A percentile compares a stretch with the other conserved stretches of the same genome.
Evolutionary conservation across 2,113 vertebrate species (phyloP).

Genomic region (Axis porcinus): DNA sequence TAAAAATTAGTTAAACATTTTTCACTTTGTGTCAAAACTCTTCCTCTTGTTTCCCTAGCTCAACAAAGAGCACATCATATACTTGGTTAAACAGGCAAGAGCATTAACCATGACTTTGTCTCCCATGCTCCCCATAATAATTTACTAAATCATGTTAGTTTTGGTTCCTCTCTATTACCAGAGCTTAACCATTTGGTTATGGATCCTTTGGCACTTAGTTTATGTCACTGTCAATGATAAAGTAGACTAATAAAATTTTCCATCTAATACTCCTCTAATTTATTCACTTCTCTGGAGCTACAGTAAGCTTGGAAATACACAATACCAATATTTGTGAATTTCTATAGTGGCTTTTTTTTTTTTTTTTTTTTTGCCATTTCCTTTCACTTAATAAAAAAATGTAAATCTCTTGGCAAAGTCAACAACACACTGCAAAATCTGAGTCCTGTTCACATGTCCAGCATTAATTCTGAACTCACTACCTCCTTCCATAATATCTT

Average conservation of each 20-base stretch:
- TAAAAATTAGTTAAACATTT: background rate
- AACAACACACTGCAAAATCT: background rate
- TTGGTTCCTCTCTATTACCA: background rate
- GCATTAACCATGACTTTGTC: background rate
- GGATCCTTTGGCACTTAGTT: background rate
- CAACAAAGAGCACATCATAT: background rate
- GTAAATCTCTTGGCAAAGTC: background rate
- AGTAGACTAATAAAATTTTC: background rate
- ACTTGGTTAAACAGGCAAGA: background rate
- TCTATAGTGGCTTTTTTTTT: background rate
- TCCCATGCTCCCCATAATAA: background rate
- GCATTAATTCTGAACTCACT: background rate
- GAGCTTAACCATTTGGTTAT: background rate
- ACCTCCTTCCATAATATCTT: background rate
- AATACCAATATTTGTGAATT: background rate
- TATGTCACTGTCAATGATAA: background rate
- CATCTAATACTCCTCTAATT: background rate
- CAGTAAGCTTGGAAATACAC: background rate
- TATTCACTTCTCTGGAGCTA: background rate
- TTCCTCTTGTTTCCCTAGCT: background rate
- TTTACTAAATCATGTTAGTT: background rate
- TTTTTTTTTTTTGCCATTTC: background rate
- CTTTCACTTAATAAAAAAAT: background rate
- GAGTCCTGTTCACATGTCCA: background rate
- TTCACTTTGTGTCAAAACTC: background rate